Base-by-base conservation (phyloP, 2,888 invertebrate species). In the Allygus modestus region DNA sequence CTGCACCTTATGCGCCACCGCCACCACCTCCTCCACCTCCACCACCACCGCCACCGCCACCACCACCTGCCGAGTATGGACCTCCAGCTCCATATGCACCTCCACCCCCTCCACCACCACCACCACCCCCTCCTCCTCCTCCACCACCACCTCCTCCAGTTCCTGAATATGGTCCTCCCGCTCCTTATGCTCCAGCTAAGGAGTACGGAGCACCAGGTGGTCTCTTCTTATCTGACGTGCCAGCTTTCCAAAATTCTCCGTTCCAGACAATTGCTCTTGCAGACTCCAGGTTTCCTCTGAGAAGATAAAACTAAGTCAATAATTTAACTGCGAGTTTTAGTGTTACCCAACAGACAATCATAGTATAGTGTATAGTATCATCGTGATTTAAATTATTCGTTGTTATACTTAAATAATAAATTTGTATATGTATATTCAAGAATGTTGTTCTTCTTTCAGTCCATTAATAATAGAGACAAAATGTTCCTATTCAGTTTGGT, bases 21-120 rank as follows among this genome's bases (percentile, higher is more conserved):
- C 86, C 88, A 54, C 86, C 86, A 12, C 83, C 86, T 43, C 79
- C 85, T 31, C 75, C 79, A 31, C 85, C 83, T 83, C 84, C 83
- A 5, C 88, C 87, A 65, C 84, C 83, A 7, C 83, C 83, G 20
- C 83, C 82, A 15, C 86, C 85, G 31, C 82, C 82, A 31, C 75
- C 82, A 69, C 75, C 81, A 46, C 85, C 86, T 73, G 83, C 86
- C 7, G 85, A 86, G 46, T 86, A 86, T 81, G 85, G 85, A 58
- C 86, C 86, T 33, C 87, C 87, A 33, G 85, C 86, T 17, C 85
- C 86, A 11, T 86, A 85, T 77, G 82, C 86, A 81, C 88, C 88
- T 46, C 88, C 87, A 7, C 88, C 87, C 43, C 88, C 88, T 1
- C 83, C 77, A 20, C 84, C 83, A 84, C 77, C 81, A 4, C 87